phyloP scores from a whole-genome alignment of 2,888 invertebrate species.

The Tinea trinotella region DNA sequence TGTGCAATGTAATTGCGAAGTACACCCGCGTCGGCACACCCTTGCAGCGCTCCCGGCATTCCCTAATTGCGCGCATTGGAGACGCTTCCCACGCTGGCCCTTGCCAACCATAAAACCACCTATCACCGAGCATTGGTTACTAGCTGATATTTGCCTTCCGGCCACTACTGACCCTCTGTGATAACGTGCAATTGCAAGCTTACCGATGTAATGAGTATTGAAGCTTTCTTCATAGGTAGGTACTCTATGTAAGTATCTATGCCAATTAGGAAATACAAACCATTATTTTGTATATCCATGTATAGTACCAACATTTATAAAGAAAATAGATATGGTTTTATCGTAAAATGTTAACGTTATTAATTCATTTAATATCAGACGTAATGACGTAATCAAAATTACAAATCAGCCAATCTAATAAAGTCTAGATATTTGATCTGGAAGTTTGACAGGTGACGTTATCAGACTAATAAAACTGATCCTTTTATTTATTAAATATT shows the following conservation, averaged over 20 bases:
- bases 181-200: slow-evolving; percentile 12
- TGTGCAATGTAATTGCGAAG: slow-evolving; percentile 45
- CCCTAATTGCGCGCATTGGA: slow-evolving; percentile 55
- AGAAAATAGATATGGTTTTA: no score
- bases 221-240: background rate
- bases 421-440: background rate
- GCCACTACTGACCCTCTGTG: slow-evolving; percentile 12
- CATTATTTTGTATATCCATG: no score
- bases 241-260: background rate
- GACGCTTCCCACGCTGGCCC: slow-evolving; percentile 54
- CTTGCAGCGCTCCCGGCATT: slow-evolving; percentile 47
- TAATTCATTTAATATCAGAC: no score
- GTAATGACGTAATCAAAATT: background rate
- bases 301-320: no score
- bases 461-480: background rate
- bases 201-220: slow-evolving; percentile 2
- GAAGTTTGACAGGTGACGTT: background rate
- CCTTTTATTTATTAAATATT: background rate
- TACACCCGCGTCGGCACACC: slow-evolving; percentile 28
- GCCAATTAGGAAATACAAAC: background rate
- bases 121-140: slow-evolving; percentile 13
- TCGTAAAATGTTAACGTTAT: no score
- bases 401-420: background rate
- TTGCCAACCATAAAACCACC: slow-evolving; percentile 19
- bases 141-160: slow-evolving; percentile 18